Percentiles rank a stretch among this genome's conserved stretches.
Conservation (phyloP, 2,888 invertebrate species). For the Diarsia rubi region DNA sequence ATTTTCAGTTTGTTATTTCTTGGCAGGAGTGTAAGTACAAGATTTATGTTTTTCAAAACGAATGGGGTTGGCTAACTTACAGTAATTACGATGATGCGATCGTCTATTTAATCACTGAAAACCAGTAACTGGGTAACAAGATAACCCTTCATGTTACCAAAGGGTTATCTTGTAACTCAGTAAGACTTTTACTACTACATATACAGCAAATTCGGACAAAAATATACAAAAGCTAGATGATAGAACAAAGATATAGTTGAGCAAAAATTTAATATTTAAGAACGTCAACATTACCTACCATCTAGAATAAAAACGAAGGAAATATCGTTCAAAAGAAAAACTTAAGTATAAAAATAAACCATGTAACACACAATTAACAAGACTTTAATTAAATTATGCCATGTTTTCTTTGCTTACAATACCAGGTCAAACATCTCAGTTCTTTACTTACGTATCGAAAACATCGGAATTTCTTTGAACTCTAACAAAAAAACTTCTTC, state of each 20-base stretch:
- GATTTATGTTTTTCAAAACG: no score
- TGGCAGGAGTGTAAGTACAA: no score
- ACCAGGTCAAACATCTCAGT: neutral
- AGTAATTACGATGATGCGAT: neutral
- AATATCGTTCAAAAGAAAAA: neutral
- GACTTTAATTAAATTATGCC: slow-evolving; percentile 16
- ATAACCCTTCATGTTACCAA: neutral
- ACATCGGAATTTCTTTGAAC: slow-evolving; percentile 1
- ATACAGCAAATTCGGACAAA: neutral
- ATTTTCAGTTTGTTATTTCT: no score
- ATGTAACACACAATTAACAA: neutral
- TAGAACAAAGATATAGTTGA: neutral
- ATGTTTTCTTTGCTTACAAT: neutral
- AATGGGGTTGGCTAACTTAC: neutral
- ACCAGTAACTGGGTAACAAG: neutral
- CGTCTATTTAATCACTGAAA: neutral
- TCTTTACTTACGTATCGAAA: slow-evolving; percentile 1
- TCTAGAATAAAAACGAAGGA: neutral
- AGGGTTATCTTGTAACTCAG: no score
- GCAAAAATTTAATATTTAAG: neutral
- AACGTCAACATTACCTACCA: neutral
- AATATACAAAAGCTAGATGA: neutral
- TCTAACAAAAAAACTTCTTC: neutral
- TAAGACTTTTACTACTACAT: no score
- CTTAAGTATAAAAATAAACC: neutral